Conservation (phyloP, 2,888 invertebrate species). For the Patella caerulea region DNA sequence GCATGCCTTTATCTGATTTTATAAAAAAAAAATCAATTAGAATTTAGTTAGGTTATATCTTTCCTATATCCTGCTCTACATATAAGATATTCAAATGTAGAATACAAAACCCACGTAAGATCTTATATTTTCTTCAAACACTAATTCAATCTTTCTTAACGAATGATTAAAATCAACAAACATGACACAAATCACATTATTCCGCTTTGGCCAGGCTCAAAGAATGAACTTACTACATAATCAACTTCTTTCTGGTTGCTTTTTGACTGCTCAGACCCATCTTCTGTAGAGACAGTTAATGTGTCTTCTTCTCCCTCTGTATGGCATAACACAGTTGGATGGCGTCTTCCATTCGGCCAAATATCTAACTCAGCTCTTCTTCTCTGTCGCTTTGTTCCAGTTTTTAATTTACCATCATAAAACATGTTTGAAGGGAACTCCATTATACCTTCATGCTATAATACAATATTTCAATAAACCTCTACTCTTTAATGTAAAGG, state of each 20-base stretch:
- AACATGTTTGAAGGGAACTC: conserved; percentile 83
- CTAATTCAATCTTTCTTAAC: too few relatives aligned
- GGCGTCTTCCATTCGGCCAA: conserved; percentile 46
- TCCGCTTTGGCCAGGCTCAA: too few relatives aligned
- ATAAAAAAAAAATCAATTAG: not conserved
- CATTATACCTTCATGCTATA: conserved; percentile 80
- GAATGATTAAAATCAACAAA: too few relatives aligned
- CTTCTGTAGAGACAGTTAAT: conserved; percentile 27
- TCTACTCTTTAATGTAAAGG: too few relatives aligned
- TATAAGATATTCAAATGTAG: too few relatives aligned
- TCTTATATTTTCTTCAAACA: too few relatives aligned
- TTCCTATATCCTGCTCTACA: too few relatives aligned
- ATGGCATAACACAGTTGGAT: conserved; percentile 53
- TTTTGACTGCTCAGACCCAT: conserved; percentile 34
- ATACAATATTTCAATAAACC: not conserved
- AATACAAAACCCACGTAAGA: too few relatives aligned
- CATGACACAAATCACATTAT: too few relatives aligned
- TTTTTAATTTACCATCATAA: conserved; percentile 76
- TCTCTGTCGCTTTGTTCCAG: conserved; percentile 41
- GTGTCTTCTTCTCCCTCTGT: conserved; percentile 45
- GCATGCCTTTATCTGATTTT: too few relatives aligned
- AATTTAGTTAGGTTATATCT: too few relatives aligned
- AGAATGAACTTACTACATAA: conserved; percentile 43
- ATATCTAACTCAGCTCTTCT: conserved; percentile 45
- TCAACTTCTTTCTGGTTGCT: conserved; percentile 47